phyloP scores from a whole-genome alignment of 1,140 invertebrate genomes.

The Drosophila virilis region DNA sequence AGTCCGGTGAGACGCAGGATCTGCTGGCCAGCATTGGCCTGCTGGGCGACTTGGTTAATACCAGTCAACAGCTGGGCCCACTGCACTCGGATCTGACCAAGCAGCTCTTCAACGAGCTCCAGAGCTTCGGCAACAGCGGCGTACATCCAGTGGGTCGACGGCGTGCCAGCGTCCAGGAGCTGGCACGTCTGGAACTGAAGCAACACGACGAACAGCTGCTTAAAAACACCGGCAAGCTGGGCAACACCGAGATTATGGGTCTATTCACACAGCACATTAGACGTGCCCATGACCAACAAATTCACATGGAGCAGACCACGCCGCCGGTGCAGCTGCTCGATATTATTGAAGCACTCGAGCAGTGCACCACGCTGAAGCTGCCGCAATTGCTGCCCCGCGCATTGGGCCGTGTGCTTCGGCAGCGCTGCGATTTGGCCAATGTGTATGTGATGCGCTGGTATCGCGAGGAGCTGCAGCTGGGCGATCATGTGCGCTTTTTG shows the following conservation, averaged over 20 bases:
- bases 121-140: neutral
- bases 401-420: constrained; percentile 44
- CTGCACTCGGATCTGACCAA: constrained; percentile 53
- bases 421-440: constrained; percentile 59
- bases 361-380: constrained; percentile 19
- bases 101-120: constrained; percentile 37
- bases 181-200: neutral
- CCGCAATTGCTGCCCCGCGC: constrained; percentile 28
- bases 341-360: constrained; percentile 27
- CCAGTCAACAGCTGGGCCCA: constrained; percentile 19
- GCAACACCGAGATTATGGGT: constrained; percentile 8
- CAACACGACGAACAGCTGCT: neutral
- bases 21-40: constrained; percentile 62
- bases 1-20: constrained; percentile 70
- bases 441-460: constrained; percentile 68
- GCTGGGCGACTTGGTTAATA: constrained; percentile 56
- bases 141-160: neutral
- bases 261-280: constrained; percentile 19
- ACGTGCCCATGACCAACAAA: neutral
- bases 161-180: too few relatives aligned
- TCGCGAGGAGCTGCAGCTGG: constrained; percentile 51
- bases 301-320: neutral
- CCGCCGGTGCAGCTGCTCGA: neutral
- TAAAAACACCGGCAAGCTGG: neutral
- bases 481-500: constrained; percentile 61